Evolutionary conservation across 2,113 vertebrate genomes (phyloP).

Genomic region (Ochotona princeps): DNA sequence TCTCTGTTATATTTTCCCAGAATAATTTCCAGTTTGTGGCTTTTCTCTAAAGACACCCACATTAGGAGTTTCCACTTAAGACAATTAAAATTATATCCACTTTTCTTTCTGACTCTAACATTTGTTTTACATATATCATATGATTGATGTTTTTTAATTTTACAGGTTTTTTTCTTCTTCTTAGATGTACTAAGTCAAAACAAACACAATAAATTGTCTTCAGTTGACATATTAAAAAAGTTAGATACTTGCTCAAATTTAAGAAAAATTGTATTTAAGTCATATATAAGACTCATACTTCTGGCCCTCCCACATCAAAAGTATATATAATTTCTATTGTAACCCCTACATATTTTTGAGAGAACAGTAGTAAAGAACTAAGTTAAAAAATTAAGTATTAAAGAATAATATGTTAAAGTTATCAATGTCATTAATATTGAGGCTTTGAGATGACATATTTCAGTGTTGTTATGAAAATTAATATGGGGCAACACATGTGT

Average conservation of each 20-base stretch:
- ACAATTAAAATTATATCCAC: slow-evolving; percentile 61
- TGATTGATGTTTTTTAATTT: slow-evolving; percentile 25
- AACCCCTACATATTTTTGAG: neutral
- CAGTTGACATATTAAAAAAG: neutral
- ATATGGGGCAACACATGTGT: neutral
- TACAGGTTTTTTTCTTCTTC: neutral
- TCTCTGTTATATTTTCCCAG: slow-evolving; percentile 79
- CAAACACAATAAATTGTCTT: neutral
- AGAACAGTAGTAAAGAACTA: neutral
- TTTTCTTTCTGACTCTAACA: slow-evolving; percentile 51
- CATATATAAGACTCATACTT: neutral
- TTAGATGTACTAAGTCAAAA: slow-evolving; percentile 22
- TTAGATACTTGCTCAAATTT: neutral
- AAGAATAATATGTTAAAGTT: neutral
- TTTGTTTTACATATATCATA: slow-evolving; percentile 54
- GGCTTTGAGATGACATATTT: neutral
- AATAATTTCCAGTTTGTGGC: slow-evolving; percentile 70
- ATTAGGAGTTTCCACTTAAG: slow-evolving; percentile 44
- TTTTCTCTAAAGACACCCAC: slow-evolving; percentile 68
- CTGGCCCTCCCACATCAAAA: neutral
- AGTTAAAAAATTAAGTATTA: neutral
- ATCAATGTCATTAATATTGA: neutral
- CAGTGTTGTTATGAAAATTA: neutral
- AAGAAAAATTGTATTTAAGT: slow-evolving; percentile 7
- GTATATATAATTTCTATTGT: neutral